Percentiles rank a stretch among this genome's conserved stretches.
Conservation (phyloP, 2,888 invertebrate species). For the Pristionchus maxplancki region DNA sequence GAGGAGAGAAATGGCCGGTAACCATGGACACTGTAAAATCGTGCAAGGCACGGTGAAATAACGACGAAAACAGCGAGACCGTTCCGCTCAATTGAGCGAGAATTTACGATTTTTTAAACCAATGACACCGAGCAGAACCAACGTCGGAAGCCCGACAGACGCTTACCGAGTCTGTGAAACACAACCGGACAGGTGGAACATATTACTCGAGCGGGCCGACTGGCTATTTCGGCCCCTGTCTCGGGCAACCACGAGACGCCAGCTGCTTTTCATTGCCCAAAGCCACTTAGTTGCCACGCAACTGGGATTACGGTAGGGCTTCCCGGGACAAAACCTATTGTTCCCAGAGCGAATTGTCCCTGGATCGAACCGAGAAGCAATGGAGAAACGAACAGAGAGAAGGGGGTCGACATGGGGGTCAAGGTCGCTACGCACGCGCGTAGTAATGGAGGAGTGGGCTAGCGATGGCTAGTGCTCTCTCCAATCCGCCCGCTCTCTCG, state of each 20-base stretch:
- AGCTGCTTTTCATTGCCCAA: not conserved
- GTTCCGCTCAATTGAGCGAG: not conserved
- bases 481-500: not conserved
- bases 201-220: not conserved
- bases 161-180: not conserved
- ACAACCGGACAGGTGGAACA: not conserved
- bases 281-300: not conserved
- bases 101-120: no score
- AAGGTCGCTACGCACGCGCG: not conserved
- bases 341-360: not conserved
- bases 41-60: not conserved
- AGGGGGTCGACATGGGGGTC: constrained; percentile 15
- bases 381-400: not conserved
- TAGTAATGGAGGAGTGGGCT: constrained; percentile 25
- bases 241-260: not conserved
- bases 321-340: no score
- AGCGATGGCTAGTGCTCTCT: not conserved
- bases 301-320: not conserved
- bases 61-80: not conserved
- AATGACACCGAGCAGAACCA: no score
- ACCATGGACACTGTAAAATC: not conserved
- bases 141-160: no score
- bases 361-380: not conserved
- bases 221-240: not conserved
- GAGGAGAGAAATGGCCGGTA: not conserved